Evolutionary conservation across 2,113 vertebrate genomes (phyloP).

Genomic region (Alosa alosa): DNA sequence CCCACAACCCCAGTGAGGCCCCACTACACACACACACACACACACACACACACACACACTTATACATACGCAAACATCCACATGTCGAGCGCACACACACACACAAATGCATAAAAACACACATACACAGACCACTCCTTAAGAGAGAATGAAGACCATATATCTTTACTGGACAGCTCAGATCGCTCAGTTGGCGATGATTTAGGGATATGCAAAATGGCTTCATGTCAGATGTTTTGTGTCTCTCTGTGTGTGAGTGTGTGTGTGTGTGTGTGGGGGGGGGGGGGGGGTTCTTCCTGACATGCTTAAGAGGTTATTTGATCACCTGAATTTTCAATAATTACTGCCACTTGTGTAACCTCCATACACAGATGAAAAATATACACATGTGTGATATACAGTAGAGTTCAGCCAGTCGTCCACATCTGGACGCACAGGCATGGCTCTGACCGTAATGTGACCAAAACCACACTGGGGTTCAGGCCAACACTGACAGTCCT

Average conservation of each 20-base stretch:
- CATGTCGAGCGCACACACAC: constrained; percentile 30
- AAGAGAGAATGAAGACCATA: background rate
- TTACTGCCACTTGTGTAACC: constrained; percentile 16
- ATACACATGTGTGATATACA: background rate
- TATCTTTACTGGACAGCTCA: constrained; percentile 7
- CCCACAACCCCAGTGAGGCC: constrained; percentile 5
- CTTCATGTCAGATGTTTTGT: background rate
- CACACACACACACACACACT: background rate
- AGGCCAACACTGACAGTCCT: background rate
- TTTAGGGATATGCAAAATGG: background rate
- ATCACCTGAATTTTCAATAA: constrained; percentile 14
- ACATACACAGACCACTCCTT: background rate
- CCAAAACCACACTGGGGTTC: background rate
- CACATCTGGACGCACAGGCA: background rate
- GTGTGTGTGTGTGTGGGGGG: background rate
- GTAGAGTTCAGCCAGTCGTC: background rate
- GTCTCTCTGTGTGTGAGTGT: background rate
- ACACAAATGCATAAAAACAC: constrained; percentile 31
- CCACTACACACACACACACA: background rate
- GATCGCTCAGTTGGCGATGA: background rate
- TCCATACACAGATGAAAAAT: background rate
- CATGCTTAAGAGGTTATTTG: constrained; percentile 12
- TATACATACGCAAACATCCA: background rate
- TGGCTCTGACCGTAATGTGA: background rate
- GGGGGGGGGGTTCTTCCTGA: background rate